Percentiles rank a stretch among this genome's conserved stretches.
Conservation (phyloP, 1,140 invertebrate genomes). For the Drosophila oshimai region DNA sequence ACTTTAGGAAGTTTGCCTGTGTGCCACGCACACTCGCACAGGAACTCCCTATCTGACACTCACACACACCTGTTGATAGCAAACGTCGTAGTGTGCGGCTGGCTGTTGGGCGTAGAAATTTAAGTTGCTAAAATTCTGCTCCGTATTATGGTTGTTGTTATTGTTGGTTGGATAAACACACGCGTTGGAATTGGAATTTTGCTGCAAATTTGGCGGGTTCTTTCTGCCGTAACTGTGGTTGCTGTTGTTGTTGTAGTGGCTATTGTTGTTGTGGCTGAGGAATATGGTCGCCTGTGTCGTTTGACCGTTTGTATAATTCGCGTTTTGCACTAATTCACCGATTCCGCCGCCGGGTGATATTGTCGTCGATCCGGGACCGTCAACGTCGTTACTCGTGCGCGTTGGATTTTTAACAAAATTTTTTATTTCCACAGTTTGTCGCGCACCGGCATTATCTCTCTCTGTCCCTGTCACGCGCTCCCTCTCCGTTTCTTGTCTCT, state of each 20-base stretch:
- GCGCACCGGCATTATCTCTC: slow-evolving; percentile 10
- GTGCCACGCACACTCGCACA: slow-evolving; percentile 33
- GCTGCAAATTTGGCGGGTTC: slow-evolving; percentile 55
- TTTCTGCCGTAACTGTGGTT: slow-evolving; percentile 35
- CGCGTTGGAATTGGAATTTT: slow-evolving; percentile 49
- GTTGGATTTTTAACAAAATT: slow-evolving; percentile 76
- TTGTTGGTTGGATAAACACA: slow-evolving; percentile 58
- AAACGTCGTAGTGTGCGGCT: slow-evolving; percentile 44
- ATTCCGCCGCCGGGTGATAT: slow-evolving; percentile 33
- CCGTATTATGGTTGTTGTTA: slow-evolving; percentile 38
- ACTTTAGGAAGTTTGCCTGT: not conserved
- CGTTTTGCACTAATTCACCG: slow-evolving; percentile 69
- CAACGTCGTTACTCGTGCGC: slow-evolving; percentile 69
- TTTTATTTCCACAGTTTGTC: slow-evolving; percentile 30
- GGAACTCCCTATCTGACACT: not conserved
- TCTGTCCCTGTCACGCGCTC: slow-evolving; percentile 8
- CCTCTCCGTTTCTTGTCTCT: slow-evolving; percentile 10
- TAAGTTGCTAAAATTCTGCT: slow-evolving; percentile 58
- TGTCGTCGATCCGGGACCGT: slow-evolving; percentile 25
- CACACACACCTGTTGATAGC: slow-evolving; percentile 77
- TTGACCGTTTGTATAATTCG: slow-evolving; percentile 68
- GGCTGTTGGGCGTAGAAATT: slow-evolving; percentile 66
- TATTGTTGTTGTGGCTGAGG: slow-evolving; percentile 58
- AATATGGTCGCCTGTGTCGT: slow-evolving; percentile 70
- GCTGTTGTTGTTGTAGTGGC: slow-evolving; percentile 5